Percentiles rank a stretch among this genome's conserved stretches.
These are phyloP conservation scores for Gymnoscopelus microlampas DNA, from an alignment of 2,797 vertebrate species.

Conservation along the genomic window DNA sequence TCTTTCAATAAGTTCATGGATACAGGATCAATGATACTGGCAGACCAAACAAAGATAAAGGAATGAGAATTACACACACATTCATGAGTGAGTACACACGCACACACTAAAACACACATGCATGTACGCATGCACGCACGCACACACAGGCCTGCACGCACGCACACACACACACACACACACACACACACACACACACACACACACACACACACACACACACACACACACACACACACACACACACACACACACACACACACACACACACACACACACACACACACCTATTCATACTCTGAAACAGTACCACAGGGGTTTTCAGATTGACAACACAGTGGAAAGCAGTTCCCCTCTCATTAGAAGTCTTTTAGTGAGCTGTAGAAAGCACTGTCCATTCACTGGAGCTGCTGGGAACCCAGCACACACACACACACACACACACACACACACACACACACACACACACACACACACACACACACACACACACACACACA, in stretches of 20 bases:
- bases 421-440: constrained; percentile 17
- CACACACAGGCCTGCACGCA: no score
- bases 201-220: constrained; percentile 5
- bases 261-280: no score
- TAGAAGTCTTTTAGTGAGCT: constrained; percentile 51
- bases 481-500: constrained; percentile 25
- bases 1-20: no score
- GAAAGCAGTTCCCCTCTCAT: constrained; percentile 64
- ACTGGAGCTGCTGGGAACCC: constrained; percentile 54
- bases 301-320: constrained; percentile 1
- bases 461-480: constrained; percentile 20
- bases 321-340: constrained; percentile 22
- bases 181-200: constrained; percentile 2
- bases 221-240: constrained; percentile 2
- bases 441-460: constrained; percentile 30
- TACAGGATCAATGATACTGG: not conserved
- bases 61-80: not conserved
- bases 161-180: constrained; percentile 4
- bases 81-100: not conserved
- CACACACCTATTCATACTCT: no score
- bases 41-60: not conserved
- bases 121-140: not conserved
- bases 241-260: constrained; percentile 10
- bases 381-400: constrained; percentile 60
- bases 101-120: constrained; percentile 3